Conservation (phyloP, 2,888 invertebrate species). For the Oxystoma pomonae region DNA sequence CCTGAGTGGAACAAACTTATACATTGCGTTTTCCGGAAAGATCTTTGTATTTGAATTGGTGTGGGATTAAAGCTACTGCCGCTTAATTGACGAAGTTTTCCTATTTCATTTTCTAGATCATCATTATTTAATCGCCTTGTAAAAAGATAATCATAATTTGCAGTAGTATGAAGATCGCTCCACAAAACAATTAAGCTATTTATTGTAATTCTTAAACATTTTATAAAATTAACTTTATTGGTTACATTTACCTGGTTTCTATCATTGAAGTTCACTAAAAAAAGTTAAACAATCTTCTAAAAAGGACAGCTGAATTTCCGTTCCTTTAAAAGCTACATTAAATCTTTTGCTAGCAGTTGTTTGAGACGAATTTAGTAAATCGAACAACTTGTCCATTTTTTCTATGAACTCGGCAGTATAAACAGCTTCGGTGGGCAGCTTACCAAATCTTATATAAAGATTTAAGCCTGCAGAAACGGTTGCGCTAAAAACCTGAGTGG, state of each 20-base stretch:
- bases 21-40: not conserved
- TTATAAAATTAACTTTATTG: not conserved
- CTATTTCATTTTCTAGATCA: not conserved
- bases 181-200: not conserved
- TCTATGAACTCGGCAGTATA: not conserved
- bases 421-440: slow-evolving; percentile 1
- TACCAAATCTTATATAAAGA: slow-evolving; percentile 6
- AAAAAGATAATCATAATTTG: not conserved
- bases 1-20: not conserved
- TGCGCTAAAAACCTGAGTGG: slow-evolving; percentile 19
- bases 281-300: not conserved
- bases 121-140: not conserved
- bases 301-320: not conserved
- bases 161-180: not conserved
- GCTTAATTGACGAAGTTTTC: not conserved
- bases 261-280: not conserved
- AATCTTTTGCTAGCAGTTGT: not conserved
- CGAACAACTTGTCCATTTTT: slow-evolving; percentile 12
- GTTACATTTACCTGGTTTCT: too few species aligned
- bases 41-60: not conserved
- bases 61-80: not conserved
- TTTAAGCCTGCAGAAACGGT: slow-evolving; percentile 12
- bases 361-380: not conserved
- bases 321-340: not conserved
- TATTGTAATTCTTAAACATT: not conserved